Evolutionary conservation across 2,797 vertebrate species (phyloP), one percentile per base, ranked within the genome.

Genomic region (Phaenicophaeus curvirostris): DNA sequence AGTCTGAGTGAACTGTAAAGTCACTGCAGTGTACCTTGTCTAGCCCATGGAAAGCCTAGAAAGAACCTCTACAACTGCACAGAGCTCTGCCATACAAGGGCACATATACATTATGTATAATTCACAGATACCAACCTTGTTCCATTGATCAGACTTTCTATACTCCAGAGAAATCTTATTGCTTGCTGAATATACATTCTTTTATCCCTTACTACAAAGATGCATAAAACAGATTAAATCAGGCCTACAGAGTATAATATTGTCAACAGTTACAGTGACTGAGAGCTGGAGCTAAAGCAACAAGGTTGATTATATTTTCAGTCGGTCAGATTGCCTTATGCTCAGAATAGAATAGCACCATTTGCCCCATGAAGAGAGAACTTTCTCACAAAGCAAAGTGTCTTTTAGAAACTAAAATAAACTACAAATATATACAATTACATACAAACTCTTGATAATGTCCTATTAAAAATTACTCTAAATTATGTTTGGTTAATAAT

Each of bases 1-100:
- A 8, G 42, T 31, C 8, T 59, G 20, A 41, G 18, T 16, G 41
- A 50, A 3, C 8, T 16, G 14, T 33, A 44, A 82, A 83, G 5
- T 6, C 0, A 0, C 28, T 24, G n/a, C 9, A 23, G 5, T 6
- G 8, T 21, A 15, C n/a, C 25, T 44, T 50, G 27, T 18, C 3
- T 4, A 16, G 2, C 6, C 16, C 8, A 13, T 21, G 44, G 57
- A n/a, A 71, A 68, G 16, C 35, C 44, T 59, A 41, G n/a, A 57
- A 24, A 30, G 31, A 72, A 16, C 15, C 6, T 20, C 6, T 30
- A 31, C 12, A 27, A 15, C 25, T 69, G 21, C 10, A 5, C 25
- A 31, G 30, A 48, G 44, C 44, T 33, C 13, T 37, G 5, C 14
- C 6, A 2, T 50, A 46, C 23, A 67, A 19, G 28, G 4, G 9